Evolutionary conservation across 2,888 invertebrate genomes (phyloP).

Genomic region (Muschampia plurimacula): DNA sequence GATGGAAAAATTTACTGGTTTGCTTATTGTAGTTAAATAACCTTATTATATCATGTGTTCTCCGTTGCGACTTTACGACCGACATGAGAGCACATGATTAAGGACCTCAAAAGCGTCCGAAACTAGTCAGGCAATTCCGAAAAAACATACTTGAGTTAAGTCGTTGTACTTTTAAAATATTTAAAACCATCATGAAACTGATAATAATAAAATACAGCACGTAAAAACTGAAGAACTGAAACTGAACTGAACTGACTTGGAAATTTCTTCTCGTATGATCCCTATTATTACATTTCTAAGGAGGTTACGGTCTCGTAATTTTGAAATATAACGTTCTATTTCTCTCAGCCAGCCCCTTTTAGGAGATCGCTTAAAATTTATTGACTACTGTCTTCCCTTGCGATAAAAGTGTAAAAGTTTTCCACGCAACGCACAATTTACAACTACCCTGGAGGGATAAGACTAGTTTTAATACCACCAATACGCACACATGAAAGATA

Average conservation of each 20-base stretch:
- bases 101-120: too few relatives aligned
- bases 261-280: slow-evolving; percentile 62
- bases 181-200: too few relatives aligned
- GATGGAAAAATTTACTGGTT: background rate
- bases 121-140: too few relatives aligned
- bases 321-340: slow-evolving; percentile 69
- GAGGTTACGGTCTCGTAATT: slow-evolving; percentile 72
- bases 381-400: too few relatives aligned
- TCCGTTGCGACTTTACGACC: too few relatives aligned
- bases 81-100: too few relatives aligned
- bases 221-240: slow-evolving; percentile 47
- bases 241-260: too few relatives aligned
- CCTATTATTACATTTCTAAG: slow-evolving; percentile 73
- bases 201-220: slow-evolving; percentile 43
- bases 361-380: slow-evolving; percentile 65
- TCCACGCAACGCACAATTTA: slow-evolving; percentile 65
- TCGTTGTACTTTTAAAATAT: too few relatives aligned
- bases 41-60: background rate
- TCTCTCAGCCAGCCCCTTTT: slow-evolving; percentile 66
- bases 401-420: slow-evolving; percentile 72
- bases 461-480: slow-evolving; percentile 57
- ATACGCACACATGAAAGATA: slow-evolving; percentile 50
- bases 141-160: too few relatives aligned
- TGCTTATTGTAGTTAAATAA: background rate
- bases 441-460: slow-evolving; percentile 57